Evolutionary conservation across 2,888 invertebrate genomes (phyloP).

Genomic region (Oligia fasciuncula): DNA sequence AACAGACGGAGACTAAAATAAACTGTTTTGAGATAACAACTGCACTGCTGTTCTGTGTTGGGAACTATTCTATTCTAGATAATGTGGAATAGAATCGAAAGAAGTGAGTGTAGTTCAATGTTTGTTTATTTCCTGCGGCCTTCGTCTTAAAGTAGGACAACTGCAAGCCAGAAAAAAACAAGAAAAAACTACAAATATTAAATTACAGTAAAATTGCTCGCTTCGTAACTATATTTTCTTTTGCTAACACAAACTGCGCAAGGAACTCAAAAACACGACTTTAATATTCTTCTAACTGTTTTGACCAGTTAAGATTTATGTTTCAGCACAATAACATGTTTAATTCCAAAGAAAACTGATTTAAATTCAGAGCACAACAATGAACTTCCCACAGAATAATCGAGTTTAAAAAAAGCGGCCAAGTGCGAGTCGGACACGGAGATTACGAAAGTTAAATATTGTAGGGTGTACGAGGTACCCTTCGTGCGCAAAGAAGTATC

Average conservation of each 20-base stretch:
- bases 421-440: background rate
- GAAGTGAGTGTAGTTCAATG: background rate
- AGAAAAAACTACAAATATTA: background rate
- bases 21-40: no score
- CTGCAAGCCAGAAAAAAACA: background rate
- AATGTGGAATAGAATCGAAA: background rate
- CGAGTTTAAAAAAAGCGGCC: conserved; percentile 10
- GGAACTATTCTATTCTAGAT: no score
- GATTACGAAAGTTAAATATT: background rate
- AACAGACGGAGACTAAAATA: background rate
- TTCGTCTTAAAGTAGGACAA: background rate
- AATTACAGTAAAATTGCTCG: background rate
- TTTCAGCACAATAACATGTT: conserved; percentile 35
- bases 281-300: conserved; percentile 12
- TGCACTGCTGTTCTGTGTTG: no score
- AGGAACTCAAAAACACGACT: background rate
- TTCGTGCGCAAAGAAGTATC: background rate
- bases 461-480: background rate
- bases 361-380: conserved; percentile 37
- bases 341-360: conserved; percentile 34
- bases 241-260: background rate
- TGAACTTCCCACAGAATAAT: conserved; percentile 43
- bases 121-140: conserved; percentile 15
- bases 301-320: conserved; percentile 20
- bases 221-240: conserved; percentile 13